These are phyloP conservation scores for Catalaphyllia jardinei DNA, from an alignment of 64 coral and sea anemone genomes.

Conservation along the genomic window DNA sequence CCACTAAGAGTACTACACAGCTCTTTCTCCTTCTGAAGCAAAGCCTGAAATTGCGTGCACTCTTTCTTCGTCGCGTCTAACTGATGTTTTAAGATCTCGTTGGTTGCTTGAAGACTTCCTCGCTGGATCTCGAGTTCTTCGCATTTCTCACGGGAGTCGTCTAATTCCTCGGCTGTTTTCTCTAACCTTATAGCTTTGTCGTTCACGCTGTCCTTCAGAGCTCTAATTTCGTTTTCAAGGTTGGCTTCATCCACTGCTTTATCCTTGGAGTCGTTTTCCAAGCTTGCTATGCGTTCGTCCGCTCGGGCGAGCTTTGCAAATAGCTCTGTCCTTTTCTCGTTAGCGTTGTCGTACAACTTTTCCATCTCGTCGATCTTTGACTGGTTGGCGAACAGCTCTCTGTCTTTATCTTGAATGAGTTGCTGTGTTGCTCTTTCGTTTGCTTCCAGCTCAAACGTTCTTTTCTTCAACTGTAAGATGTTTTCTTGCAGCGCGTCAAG, in stretches of 20 bases:
- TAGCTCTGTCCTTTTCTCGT: slow-evolving; percentile 42
- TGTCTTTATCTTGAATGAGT: slow-evolving; percentile 48
- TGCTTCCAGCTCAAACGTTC: slow-evolving; percentile 54
- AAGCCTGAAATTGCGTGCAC: background rate
- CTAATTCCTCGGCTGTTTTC: slow-evolving; percentile 20
- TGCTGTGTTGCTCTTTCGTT: slow-evolving; percentile 32
- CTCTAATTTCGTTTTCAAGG: background rate
- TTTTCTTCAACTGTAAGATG: slow-evolving; percentile 20
- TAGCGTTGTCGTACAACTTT: slow-evolving; percentile 37
- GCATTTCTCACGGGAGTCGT: slow-evolving; percentile 25
- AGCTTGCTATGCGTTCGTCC: slow-evolving; percentile 16
- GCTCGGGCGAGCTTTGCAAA: slow-evolving; percentile 43
- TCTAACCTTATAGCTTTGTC: slow-evolving; percentile 1
- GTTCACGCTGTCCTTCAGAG: slow-evolving; percentile 17
- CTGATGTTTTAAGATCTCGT: slow-evolving; percentile 66
- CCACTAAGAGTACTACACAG: background rate
- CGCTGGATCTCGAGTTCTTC: slow-evolving; percentile 70
- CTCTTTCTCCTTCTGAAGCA: slow-evolving; percentile 10
- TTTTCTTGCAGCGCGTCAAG: slow-evolving; percentile 62
- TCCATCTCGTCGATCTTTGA: slow-evolving; percentile 40
- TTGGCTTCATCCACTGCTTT: background rate
- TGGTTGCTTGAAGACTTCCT: slow-evolving; percentile 56
- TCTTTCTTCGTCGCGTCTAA: slow-evolving; percentile 23
- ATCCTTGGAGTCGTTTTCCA: slow-evolving; percentile 31
- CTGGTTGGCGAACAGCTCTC: slow-evolving; percentile 24